These are phyloP conservation scores for Bembecia ichneumoniformis DNA, from an alignment of 2,888 invertebrate species.

Conservation along the genomic window DNA sequence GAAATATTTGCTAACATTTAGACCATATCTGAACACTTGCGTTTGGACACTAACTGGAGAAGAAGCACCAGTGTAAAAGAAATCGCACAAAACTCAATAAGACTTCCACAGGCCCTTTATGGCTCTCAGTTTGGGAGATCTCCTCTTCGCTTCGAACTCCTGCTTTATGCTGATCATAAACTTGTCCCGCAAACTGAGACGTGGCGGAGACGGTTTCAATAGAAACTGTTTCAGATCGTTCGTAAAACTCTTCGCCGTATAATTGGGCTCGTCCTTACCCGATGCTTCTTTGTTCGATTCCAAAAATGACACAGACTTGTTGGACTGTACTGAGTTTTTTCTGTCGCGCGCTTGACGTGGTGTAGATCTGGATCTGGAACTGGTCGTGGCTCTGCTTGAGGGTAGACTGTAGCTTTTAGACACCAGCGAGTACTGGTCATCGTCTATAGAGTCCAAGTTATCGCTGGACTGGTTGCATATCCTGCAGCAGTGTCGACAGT, in stretches of 20 bases:
- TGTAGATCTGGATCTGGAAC: conserved; percentile 28
- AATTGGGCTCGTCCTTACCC: conserved; percentile 58
- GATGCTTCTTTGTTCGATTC: conserved; percentile 58
- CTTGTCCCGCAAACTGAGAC: conserved; percentile 59
- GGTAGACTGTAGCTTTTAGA: conserved; percentile 50
- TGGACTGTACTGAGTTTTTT: conserved; percentile 61
- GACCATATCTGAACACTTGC: conserved; percentile 62
- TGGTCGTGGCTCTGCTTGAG: conserved; percentile 19
- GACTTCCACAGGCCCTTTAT: conserved; percentile 69
- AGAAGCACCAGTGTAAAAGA: no score
- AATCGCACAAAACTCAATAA: conserved; percentile 28
- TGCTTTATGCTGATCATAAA: conserved; percentile 64
- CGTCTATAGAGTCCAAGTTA: conserved; percentile 51
- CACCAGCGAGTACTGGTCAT: conserved; percentile 49
- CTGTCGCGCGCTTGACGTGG: conserved; percentile 31
- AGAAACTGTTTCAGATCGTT: conserved; percentile 65
- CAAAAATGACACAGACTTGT: conserved; percentile 63
- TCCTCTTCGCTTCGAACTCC: conserved; percentile 58
- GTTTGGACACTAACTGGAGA: conserved; percentile 16
- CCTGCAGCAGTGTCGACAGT: conserved; percentile 52
- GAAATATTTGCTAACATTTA: conserved; percentile 49
- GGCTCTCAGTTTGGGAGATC: conserved; percentile 60
- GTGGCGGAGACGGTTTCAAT: conserved; percentile 53
- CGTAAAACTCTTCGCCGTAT: conserved; percentile 66
- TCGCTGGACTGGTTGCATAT: conserved; percentile 54